A percentile compares a stretch with the other conserved stretches of the same genome.
Evolutionary conservation across 2,797 vertebrate genomes (phyloP).

Genomic region (Lateolabrax maculatus): DNA sequence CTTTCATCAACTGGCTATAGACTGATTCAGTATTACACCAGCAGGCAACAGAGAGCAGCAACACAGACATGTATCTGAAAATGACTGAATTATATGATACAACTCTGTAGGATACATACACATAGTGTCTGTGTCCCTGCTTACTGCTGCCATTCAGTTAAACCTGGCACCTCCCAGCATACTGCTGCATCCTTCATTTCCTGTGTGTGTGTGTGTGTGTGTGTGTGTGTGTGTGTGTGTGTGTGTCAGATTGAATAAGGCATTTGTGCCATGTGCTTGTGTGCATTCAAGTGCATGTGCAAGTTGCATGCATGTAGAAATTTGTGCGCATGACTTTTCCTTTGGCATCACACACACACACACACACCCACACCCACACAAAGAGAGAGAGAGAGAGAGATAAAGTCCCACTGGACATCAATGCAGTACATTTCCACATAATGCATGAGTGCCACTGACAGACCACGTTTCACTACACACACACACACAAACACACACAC

Average conservation of each 20-base stretch:
- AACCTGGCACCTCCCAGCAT: conserved; percentile 17
- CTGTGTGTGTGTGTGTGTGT: conserved; percentile 18
- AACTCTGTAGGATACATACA: not conserved
- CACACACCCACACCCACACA: not conserved
- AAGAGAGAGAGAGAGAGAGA: conserved; percentile 19
- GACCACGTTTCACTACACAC: conserved; percentile 42
- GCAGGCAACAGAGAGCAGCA: not conserved
- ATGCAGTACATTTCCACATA: conserved; percentile 65
- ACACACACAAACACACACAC: conserved; percentile 26
- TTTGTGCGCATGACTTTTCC: conserved; percentile 55
- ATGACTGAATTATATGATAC: not conserved
- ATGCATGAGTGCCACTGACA: conserved; percentile 69
- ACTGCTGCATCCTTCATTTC: conserved; percentile 27
- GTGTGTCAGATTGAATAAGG: conserved; percentile 55
- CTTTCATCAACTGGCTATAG: not conserved
- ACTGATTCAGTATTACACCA: not conserved
- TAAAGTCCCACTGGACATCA: conserved; percentile 68
- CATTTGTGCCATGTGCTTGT: conserved; percentile 29
- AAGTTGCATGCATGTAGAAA: conserved; percentile 46
- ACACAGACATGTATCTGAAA: not conserved
- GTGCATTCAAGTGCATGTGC: conserved; percentile 59
- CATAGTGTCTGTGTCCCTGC: not conserved
- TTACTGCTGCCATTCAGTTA: not conserved
- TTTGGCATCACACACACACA: conserved; percentile 42
- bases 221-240: conserved; percentile 15